phyloP scores from a whole-genome alignment of 2,113 vertebrate species.

The Strix uralensis region DNA sequence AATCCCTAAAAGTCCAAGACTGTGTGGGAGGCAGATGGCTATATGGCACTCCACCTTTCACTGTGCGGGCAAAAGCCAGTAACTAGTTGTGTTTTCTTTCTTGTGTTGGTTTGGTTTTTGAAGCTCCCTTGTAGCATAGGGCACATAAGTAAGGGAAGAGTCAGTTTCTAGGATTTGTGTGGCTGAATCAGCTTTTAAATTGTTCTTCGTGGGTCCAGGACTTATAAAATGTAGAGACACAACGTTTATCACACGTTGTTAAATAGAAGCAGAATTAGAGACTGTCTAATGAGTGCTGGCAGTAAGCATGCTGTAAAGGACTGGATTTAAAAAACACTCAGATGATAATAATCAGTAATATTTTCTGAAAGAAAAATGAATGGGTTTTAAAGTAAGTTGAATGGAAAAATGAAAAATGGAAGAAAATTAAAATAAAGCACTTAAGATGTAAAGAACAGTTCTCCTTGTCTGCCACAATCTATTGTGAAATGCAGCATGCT shows the following conservation, averaged over 20 bases:
- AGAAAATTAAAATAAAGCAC: slow-evolving; percentile 14
- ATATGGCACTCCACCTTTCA: fast-evolving
- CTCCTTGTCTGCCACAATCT: neutral
- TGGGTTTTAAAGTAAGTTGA: neutral
- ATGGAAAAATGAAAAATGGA: neutral
- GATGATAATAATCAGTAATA: neutral
- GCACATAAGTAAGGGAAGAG: neutral
- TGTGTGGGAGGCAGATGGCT: neutral
- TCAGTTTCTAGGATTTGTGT: neutral
- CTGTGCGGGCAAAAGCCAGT: neutral
- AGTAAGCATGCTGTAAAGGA: neutral
- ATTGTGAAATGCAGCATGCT: neutral
- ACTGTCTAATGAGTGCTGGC: neutral
- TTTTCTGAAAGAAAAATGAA: slow-evolving; percentile 1
- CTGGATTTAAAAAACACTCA: neutral
- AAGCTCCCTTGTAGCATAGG: neutral
- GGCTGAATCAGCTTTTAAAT: neutral
- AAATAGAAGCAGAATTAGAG: neutral
- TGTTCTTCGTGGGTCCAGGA: neutral
- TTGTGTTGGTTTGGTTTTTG: neutral
- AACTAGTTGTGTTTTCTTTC: neutral
- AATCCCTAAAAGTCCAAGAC: neutral
- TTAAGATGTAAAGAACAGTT: neutral
- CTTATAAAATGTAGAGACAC: neutral
- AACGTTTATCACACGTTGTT: neutral